phyloP scores from a whole-genome alignment of 2,797 vertebrate species.

The Sebastes minor region DNA sequence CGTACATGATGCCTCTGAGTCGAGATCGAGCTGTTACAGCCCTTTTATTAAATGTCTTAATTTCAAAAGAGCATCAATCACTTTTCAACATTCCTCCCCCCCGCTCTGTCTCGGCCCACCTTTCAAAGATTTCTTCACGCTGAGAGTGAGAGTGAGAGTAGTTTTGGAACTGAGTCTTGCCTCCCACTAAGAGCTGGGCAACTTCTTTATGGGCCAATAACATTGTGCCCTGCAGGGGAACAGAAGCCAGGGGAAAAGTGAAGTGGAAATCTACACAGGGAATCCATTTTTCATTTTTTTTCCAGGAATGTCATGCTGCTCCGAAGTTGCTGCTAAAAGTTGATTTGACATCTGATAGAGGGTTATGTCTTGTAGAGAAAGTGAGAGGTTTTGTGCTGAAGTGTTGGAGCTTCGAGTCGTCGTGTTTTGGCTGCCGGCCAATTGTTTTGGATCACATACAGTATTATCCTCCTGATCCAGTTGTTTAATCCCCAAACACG shows the following conservation, averaged over 20 bases:
- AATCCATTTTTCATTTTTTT: constrained; percentile 10
- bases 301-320: constrained; percentile 45
- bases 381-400: constrained; percentile 6
- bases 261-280: constrained; percentile 37
- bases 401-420: neutral
- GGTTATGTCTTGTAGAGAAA: constrained; percentile 2
- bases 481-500: constrained; percentile 1
- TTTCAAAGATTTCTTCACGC: constrained; percentile 19
- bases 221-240: constrained; percentile 55
- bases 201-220: constrained; percentile 70
- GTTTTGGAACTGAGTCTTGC: constrained; percentile 42
- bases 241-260: constrained; percentile 37
- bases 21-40: neutral
- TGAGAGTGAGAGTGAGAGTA: constrained; percentile 30
- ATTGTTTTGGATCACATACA: neutral
- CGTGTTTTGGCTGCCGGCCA: neutral
- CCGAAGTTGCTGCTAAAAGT: constrained; percentile 39
- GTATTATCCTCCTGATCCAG: neutral
- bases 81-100: neutral
- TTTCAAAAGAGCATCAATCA: constrained; percentile 8
- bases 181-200: constrained; percentile 40
- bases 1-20: neutral
- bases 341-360: constrained; percentile 26
- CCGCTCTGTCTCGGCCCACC: neutral
- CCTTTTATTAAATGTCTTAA: neutral